phyloP scores from a whole-genome alignment of 2,888 invertebrate species.

The Cryptophagus acutangulus region DNA sequence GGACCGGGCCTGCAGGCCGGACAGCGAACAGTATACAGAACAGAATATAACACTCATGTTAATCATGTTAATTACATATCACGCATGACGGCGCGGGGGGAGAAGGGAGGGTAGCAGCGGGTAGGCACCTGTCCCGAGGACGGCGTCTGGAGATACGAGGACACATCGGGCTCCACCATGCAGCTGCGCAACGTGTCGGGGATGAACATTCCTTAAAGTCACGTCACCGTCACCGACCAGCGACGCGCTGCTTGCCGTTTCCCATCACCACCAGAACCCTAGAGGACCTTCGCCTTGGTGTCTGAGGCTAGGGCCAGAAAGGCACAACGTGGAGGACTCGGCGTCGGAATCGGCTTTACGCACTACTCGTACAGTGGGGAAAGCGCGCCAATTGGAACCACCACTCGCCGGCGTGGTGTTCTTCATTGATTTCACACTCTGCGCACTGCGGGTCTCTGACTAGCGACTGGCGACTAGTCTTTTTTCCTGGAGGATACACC shows the following conservation, averaged over 20 bases:
- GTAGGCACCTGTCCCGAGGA: conserved; percentile 87
- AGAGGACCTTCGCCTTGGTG: conserved; percentile 14
- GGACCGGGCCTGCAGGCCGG: conserved; percentile 27
- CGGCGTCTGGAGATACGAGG: conserved; percentile 90
- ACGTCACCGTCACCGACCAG: conserved; percentile 46
- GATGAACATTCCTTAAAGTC: conserved; percentile 72
- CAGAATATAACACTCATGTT: conserved; percentile 47
- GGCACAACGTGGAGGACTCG: no score
- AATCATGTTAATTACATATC: conserved; percentile 53
- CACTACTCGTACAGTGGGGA: conserved; percentile 14
- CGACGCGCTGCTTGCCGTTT: conserved; percentile 42
- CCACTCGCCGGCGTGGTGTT: conserved; percentile 19
- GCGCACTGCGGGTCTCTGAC: conserved; percentile 20
- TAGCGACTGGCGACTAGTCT: background rate
- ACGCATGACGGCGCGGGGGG: conserved; percentile 47
- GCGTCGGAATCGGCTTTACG: no score
- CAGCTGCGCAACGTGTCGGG: conserved; percentile 90
- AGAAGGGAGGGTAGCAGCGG: conserved; percentile 55
- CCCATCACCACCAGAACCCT: conserved; percentile 39
- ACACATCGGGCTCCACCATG: conserved; percentile 94
- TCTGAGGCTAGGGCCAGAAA: conserved; percentile 8
- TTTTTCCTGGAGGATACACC: no score
- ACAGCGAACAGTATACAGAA: conserved; percentile 30
- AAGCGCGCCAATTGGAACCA: conserved; percentile 17
- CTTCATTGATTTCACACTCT: conserved; percentile 41